Evolutionary conservation across 2,888 invertebrate genomes (phyloP).

Genomic region (Mesorhabditis belari): DNA sequence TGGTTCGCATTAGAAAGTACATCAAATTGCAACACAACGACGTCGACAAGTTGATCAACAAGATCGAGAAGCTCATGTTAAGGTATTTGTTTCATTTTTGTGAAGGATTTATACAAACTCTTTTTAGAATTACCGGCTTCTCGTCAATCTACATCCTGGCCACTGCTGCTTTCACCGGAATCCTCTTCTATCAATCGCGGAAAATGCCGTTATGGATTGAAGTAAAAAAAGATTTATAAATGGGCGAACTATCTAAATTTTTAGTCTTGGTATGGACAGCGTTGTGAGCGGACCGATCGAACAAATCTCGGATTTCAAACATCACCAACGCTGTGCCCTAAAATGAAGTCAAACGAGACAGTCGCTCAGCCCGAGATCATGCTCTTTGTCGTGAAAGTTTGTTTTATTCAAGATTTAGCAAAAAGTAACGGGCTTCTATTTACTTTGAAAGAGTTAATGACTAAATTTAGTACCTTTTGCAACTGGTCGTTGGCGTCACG

Average conservation of each 20-base stretch:
- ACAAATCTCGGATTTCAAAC: conserved; percentile 40
- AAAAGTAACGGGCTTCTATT: no score
- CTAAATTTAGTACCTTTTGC: conserved; percentile 71
- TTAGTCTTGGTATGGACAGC: conserved; percentile 29
- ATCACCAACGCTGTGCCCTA: conserved; percentile 33
- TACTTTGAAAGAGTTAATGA: no score
- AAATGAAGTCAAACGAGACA: conserved; percentile 9
- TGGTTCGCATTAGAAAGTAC: conserved; percentile 77
- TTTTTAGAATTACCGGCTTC: conserved; percentile 77
- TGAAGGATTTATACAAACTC: no score
- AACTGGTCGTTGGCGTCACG: conserved; percentile 85
- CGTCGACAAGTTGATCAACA: conserved; percentile 62
- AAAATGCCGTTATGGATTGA: conserved; percentile 69
- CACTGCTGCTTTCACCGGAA: conserved; percentile 26
- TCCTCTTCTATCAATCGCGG: conserved; percentile 74
- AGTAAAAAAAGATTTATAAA: conserved; percentile 2
- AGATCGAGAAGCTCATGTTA: conserved; percentile 69
- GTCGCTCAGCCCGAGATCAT: conserved; percentile 33
- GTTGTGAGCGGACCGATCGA: conserved; percentile 36
- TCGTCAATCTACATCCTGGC: conserved; percentile 76
- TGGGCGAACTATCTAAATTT: not conserved
- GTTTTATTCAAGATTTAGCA: not conserved
- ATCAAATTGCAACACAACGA: conserved; percentile 31
- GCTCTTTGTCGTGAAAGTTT: conserved; percentile 49
- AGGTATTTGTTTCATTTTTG: no score